Percentiles rank a stretch among this genome's conserved stretches.
phyloP scores from a whole-genome alignment of 1,140 invertebrate species.

The Anastrepha ludens region DNA sequence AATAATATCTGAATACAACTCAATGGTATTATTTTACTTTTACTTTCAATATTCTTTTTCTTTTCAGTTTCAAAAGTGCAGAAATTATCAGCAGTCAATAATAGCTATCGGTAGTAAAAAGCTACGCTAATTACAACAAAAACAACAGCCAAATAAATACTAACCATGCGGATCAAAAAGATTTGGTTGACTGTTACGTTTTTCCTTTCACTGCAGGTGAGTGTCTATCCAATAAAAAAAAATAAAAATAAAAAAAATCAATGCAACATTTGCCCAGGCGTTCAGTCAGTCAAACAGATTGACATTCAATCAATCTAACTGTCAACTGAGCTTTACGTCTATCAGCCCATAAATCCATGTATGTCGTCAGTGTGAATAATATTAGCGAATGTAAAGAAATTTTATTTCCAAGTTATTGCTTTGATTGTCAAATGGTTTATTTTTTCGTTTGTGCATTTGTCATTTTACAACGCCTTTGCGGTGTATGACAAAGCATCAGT shows the following conservation, averaged over 20 bases:
- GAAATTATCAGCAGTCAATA: background rate
- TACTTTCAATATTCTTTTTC: slow-evolving; percentile 41
- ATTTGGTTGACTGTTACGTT: slow-evolving; percentile 71
- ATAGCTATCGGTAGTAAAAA: slow-evolving; percentile 10
- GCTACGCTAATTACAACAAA: background rate
- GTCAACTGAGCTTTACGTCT: background rate
- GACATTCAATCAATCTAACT: slow-evolving; percentile 49
- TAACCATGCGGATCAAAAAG: slow-evolving; percentile 62
- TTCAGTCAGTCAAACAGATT: slow-evolving; percentile 27
- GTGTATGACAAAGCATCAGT: background rate
- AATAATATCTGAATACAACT: too few relatives aligned
- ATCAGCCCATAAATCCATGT: background rate
- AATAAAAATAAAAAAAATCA: background rate
- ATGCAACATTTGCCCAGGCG: background rate
- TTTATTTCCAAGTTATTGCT: background rate
- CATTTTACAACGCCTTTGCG: slow-evolving; percentile 24
- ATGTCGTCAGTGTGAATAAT: background rate
- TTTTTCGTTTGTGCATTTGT: slow-evolving; percentile 20
- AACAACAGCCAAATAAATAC: slow-evolving; percentile 2
- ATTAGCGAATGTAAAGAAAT: background rate
- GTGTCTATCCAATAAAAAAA: slow-evolving; percentile 27
- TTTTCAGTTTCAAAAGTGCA: background rate
- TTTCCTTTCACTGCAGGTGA: slow-evolving; percentile 73
- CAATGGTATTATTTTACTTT: background rate
- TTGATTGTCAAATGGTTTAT: slow-evolving; percentile 16